phyloP scores from a whole-genome alignment of 2,888 invertebrate genomes.

The Orthonychiurus folsomi region DNA sequence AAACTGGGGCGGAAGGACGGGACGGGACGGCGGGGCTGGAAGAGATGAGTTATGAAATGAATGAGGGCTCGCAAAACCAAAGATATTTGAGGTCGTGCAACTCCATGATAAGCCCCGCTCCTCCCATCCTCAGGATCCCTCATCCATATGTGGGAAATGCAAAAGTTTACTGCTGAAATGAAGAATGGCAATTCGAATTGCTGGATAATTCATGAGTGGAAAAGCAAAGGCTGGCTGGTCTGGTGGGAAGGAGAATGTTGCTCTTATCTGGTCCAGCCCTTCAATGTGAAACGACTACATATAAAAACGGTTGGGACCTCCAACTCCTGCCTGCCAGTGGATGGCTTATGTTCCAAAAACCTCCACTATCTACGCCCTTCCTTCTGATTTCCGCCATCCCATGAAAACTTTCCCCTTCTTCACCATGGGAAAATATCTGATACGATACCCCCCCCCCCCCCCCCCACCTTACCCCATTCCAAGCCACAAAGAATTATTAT shows the following conservation, averaged over 20 bases:
- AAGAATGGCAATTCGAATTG: conserved; percentile 1
- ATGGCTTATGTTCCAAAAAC: neutral
- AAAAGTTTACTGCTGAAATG: neutral
- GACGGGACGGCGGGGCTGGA: neutral
- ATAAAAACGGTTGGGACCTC: neutral
- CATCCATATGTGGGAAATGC: neutral
- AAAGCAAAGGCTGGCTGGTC: too few species aligned
- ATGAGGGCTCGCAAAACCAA: neutral
- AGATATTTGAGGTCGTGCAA: neutral
- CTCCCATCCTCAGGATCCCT: too few species aligned
- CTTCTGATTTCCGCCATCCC: conserved; percentile 13
- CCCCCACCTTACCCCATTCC: too few species aligned
- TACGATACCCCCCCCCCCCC: too few species aligned
- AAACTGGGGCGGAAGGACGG: neutral
- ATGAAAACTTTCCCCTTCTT: conserved; percentile 19
- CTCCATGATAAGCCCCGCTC: neutral
- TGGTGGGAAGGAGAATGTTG: neutral
- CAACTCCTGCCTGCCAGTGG: neutral
- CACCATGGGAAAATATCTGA: conserved; percentile 18
- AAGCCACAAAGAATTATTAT: too few species aligned
- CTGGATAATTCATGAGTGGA: neutral
- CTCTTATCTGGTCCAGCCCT: neutral
- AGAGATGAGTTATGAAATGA: neutral
- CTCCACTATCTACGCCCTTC: neutral
- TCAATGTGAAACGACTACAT: neutral